phyloP scores from a whole-genome alignment of 2,888 invertebrate species.

The Xanthostigma xanthostigma region DNA sequence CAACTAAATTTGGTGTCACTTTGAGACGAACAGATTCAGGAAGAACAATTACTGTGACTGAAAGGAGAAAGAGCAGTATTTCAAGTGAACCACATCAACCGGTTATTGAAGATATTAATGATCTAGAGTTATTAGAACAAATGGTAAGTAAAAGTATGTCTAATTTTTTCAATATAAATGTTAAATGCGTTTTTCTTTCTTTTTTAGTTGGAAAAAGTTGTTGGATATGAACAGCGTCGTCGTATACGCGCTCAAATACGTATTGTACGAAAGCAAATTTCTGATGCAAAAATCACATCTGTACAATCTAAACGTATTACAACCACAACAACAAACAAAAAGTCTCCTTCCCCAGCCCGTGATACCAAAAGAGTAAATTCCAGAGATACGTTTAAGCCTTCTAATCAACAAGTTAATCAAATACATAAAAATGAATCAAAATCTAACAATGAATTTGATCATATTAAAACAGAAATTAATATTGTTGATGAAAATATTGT shows the following conservation, averaged over 20 bases:
- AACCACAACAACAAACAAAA: conserved; percentile 17
- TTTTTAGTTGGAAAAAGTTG: conserved; percentile 56
- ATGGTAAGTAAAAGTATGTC: conserved; percentile 36
- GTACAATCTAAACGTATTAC: conserved; percentile 22
- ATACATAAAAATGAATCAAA: too few relatives aligned
- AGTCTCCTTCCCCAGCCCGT: conserved; percentile 12
- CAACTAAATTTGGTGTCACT: conserved; percentile 52
- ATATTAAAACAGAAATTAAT: not conserved
- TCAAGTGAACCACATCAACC: conserved; percentile 33
- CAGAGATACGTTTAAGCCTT: too few relatives aligned
- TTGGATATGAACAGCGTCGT: conserved; percentile 61
- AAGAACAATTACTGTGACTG: conserved; percentile 28
- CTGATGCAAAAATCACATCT: conserved; percentile 21
- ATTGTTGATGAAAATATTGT: not conserved
- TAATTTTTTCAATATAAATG: conserved; percentile 6
- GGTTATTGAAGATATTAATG: conserved; percentile 58
- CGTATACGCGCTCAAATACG: conserved; percentile 65
- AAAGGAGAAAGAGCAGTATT: conserved; percentile 31
- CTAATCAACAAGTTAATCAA: too few relatives aligned
- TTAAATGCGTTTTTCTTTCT: conserved; percentile 4
- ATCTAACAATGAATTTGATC: too few relatives aligned
- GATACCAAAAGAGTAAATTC: not conserved
- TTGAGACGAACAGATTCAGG: conserved; percentile 41
- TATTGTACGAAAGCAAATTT: conserved; percentile 45
- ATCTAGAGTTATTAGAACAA: conserved; percentile 52